Conservation (phyloP, 2,113 vertebrate genomes). For the Poecile atricapillus region DNA sequence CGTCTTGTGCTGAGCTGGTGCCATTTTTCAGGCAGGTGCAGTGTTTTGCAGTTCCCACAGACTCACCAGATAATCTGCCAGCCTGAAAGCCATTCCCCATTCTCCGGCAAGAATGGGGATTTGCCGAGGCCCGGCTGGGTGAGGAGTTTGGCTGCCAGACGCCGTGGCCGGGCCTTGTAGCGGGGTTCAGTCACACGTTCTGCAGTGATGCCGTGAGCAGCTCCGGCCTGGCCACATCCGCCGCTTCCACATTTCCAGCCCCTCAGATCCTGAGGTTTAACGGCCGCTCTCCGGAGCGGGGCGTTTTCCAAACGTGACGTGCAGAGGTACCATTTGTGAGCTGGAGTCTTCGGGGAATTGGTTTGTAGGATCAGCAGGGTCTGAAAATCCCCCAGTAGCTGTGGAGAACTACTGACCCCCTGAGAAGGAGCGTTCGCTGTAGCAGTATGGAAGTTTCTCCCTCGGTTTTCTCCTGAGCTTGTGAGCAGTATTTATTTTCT, state of each 20-base stretch:
- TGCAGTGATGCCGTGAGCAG: neutral
- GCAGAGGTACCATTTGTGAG: neutral
- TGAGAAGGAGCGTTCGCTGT: neutral
- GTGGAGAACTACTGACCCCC: neutral
- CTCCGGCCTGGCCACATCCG: neutral
- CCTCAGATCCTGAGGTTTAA: rapidly evolving
- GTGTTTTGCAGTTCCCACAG: constrained; percentile 38
- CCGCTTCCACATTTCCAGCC: neutral
- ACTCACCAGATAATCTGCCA: constrained; percentile 39
- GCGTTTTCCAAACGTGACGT: neutral
- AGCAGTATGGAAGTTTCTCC: neutral
- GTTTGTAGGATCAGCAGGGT: neutral
- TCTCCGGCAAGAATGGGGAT: constrained; percentile 38
- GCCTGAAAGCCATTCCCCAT: constrained; percentile 33
- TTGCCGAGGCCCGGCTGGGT: neutral
- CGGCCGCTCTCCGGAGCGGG: rapidly evolving
- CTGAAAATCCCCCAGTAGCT: neutral
- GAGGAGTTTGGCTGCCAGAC: neutral
- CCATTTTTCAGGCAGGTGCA: constrained; percentile 46
- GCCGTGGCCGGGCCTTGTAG: neutral
- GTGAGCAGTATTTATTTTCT: neutral
- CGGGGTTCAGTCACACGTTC: neutral
- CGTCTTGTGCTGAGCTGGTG: constrained; percentile 35
- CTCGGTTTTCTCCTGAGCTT: neutral
- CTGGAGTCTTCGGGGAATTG: neutral